Conservation (phyloP, 1,140 invertebrate genomes). For the Sycobia sp. region DNA sequence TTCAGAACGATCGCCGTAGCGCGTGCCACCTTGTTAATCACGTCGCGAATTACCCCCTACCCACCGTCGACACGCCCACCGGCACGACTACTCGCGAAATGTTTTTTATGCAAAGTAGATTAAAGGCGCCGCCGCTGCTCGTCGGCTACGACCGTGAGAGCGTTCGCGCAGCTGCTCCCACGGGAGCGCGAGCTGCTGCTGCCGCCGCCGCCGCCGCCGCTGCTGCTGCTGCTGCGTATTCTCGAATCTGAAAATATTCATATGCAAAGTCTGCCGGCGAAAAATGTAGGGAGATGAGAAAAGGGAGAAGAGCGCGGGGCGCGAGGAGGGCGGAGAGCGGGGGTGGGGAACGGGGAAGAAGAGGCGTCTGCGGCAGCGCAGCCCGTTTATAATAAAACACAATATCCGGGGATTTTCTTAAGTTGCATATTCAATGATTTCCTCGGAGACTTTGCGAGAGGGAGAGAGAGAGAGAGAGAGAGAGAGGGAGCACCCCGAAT, state of each 20-base stretch:
- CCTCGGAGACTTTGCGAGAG: conserved; percentile 64
- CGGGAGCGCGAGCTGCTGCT: no score
- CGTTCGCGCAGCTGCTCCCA: conserved; percentile 30
- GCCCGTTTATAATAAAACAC: conserved; percentile 61
- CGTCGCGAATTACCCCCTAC: no score
- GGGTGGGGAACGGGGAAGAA: neutral
- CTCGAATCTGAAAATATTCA: conserved; percentile 54
- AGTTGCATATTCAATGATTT: conserved; percentile 74
- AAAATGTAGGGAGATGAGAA: conserved; percentile 25
- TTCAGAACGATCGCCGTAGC: no score
- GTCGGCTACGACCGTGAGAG: no score
- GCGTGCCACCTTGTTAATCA: no score
- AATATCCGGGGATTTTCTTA: conserved; percentile 67
- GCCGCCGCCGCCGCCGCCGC: no score
- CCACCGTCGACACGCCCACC: no score
- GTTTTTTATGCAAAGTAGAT: conserved; percentile 28
- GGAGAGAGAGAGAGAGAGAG: no score
- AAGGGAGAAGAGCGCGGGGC: neutral
- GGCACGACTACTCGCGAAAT: no score
- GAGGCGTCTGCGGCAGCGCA: conserved; percentile 13
- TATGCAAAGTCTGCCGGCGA: conserved; percentile 48
- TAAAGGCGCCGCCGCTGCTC: neutral
- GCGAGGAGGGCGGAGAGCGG: conserved; percentile 3
- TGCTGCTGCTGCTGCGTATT: no score
- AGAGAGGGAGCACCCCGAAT: no score